A percentile compares a stretch with the other conserved stretches of the same genome.
phyloP scores from a whole-genome alignment of 1,140 invertebrate genomes.

The Cotesia chilonis region DNA sequence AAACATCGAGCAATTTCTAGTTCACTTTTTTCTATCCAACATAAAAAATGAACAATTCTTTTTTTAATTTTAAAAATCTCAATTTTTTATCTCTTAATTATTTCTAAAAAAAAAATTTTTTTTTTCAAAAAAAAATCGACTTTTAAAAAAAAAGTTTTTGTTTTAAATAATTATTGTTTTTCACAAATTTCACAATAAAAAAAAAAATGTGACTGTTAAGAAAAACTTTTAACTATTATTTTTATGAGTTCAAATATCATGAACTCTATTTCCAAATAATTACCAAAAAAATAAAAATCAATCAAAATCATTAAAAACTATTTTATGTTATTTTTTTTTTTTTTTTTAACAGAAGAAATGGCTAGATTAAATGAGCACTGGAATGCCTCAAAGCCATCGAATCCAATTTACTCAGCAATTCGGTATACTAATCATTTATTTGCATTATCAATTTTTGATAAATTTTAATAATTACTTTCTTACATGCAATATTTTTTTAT shows the following conservation, averaged over 20 bases:
- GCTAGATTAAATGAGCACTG: conserved; percentile 69
- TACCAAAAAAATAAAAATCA: background rate
- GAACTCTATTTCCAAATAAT: background rate
- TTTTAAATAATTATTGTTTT: background rate
- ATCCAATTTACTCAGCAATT: conserved; percentile 44
- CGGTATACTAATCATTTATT: conserved; percentile 42
- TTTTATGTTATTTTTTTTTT: conserved; percentile 27
- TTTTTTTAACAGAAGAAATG: conserved; percentile 69
- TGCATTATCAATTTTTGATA: background rate
- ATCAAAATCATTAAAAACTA: conserved; percentile 16
- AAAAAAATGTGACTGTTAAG: too few relatives aligned
- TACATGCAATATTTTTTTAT: background rate
- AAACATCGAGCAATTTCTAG: too few relatives aligned
- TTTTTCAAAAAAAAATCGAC: background rate
- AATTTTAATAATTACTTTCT: background rate
- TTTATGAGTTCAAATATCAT: too few relatives aligned
- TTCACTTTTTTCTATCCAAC: too few relatives aligned
- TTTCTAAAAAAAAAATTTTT: background rate
- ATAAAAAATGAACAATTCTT: too few relatives aligned
- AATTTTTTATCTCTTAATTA: too few relatives aligned
- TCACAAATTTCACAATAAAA: too few relatives aligned
- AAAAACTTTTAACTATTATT: too few relatives aligned
- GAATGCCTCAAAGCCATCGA: conserved; percentile 51
- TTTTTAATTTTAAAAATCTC: too few relatives aligned
- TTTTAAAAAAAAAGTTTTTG: background rate